phyloP scores from a whole-genome alignment of 2,113 vertebrate species.

The Hippocampus abdominalis region DNA sequence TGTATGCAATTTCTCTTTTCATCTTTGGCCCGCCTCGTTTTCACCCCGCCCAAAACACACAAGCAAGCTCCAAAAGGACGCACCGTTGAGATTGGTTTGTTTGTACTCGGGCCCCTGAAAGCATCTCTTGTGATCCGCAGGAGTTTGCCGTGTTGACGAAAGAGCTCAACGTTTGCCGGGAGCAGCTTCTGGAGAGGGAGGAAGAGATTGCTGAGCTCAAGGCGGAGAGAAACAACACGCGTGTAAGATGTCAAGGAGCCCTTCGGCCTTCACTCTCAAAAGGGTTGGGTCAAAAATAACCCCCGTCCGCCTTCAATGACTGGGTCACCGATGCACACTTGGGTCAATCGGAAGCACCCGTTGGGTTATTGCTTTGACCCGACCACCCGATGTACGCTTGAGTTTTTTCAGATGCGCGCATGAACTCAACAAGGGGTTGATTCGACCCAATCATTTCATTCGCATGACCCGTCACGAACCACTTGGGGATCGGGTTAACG shows the following conservation, averaged over 20 bases:
- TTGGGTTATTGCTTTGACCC: too few species aligned
- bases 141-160: constrained; percentile 92
- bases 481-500: too few species aligned
- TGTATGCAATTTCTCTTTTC: not conserved
- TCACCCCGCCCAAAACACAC: constrained; percentile 12
- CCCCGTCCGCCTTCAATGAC: too few species aligned
- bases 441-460: too few species aligned
- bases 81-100: constrained; percentile 37
- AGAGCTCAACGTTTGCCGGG: constrained; percentile 87
- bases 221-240: constrained; percentile 90
- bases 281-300: too few species aligned
- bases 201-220: constrained; percentile 92
- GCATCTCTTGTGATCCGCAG: constrained; percentile 67
- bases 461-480: too few species aligned
- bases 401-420: too few species aligned
- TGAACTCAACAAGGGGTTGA: too few species aligned
- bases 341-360: too few species aligned
- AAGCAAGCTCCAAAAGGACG: not conserved
- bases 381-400: too few species aligned
- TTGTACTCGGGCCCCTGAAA: constrained; percentile 45
- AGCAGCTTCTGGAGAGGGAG: constrained; percentile 90
- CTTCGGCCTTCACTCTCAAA: constrained; percentile 36
- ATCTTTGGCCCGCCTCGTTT: constrained; percentile 13
- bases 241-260: constrained; percentile 68
- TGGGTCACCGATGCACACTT: too few species aligned